These are phyloP conservation scores for Sorex araneus DNA, from an alignment of 2,113 vertebrate species.

Conservation along the genomic window DNA sequence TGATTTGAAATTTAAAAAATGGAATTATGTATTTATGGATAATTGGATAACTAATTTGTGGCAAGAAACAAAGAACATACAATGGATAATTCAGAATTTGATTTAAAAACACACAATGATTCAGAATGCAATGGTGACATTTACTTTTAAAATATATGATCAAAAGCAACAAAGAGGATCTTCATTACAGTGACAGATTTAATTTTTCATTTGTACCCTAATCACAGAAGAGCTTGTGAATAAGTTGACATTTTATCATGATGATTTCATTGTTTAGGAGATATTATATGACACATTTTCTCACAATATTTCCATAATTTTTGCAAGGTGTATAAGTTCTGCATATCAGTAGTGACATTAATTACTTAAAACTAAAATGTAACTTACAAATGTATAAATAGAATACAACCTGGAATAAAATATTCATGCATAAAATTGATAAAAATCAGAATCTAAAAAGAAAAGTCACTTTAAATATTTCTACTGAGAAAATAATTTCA, in stretches of 20 bases:
- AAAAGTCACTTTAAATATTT: conserved; percentile 18
- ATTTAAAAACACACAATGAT: not conserved
- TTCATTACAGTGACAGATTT: not conserved
- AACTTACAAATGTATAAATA: not conserved
- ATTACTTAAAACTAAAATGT: not conserved
- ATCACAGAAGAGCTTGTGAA: not conserved
- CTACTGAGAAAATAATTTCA: not conserved
- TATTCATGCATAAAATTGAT: not conserved
- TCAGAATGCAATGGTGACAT: not conserved
- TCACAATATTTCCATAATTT: not conserved
- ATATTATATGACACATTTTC: not conserved
- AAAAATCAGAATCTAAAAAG: not conserved
- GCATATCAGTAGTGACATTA: not conserved
- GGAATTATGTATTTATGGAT: no score
- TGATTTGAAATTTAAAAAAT: no score
- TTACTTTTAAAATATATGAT: not conserved
- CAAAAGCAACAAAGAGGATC: not conserved
- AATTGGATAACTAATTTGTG: no score
- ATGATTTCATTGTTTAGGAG: not conserved
- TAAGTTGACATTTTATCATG: not conserved
- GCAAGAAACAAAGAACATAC: no score
- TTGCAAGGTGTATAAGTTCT: not conserved
- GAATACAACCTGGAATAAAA: not conserved
- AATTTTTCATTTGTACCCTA: not conserved
- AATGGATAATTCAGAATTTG: no score